A percentile compares a stretch with the other conserved stretches of the same genome.
Conservation (phyloP, 53 echinoderm and acorn worm species). For the Temnopleurus reevesii region DNA sequence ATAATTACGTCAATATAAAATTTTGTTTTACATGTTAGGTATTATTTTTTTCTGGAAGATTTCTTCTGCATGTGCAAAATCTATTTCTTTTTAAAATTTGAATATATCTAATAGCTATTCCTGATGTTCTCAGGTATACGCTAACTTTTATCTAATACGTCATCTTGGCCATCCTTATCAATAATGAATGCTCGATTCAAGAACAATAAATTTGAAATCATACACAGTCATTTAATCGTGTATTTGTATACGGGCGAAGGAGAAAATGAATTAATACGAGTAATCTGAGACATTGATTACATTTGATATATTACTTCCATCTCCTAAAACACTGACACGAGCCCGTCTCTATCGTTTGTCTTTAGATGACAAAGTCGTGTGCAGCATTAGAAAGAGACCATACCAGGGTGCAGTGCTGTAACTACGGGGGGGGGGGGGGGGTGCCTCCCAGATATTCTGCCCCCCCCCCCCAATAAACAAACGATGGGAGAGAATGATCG, state of each 20-base stretch:
- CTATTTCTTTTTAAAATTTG: too few relatives aligned
- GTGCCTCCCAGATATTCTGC: too few relatives aligned
- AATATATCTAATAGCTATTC: too few relatives aligned
- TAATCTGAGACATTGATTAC: neutral
- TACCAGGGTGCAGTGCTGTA: too few relatives aligned
- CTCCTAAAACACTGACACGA: slow-evolving; percentile 12
- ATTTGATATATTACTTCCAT: neutral
- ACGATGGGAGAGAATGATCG: too few relatives aligned
- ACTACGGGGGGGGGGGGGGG: too few relatives aligned
- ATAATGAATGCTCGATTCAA: neutral
- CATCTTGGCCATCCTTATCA: neutral
- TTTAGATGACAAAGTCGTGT: neutral
- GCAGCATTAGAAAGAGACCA: slow-evolving; percentile 30
- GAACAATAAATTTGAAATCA: neutral
- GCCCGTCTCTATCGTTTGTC: neutral
- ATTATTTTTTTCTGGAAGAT: too few relatives aligned
- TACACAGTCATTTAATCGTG: neutral
- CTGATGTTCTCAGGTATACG: too few relatives aligned
- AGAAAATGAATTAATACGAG: neutral
- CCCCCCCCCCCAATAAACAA: too few relatives aligned
- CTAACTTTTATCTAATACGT: neutral
- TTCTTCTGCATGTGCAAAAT: too few relatives aligned
- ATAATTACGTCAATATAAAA: too few relatives aligned
- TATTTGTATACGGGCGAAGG: neutral
- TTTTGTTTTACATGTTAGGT: too few relatives aligned